Evolutionary conservation across 2,888 invertebrate species (phyloP).

Genomic region (Cinara cedri): DNA sequence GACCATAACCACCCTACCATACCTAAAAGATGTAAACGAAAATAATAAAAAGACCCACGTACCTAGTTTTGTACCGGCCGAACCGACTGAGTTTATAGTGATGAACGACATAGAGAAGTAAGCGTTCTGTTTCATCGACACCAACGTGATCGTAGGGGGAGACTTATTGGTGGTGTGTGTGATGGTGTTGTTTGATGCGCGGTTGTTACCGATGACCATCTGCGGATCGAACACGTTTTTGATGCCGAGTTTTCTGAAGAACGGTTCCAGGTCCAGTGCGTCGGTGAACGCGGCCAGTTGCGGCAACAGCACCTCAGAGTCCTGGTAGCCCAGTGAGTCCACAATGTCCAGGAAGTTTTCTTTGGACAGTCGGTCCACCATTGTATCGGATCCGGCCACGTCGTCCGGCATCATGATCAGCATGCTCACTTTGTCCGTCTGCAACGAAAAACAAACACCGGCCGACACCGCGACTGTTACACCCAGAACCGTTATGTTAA

Average conservation of each 20-base stretch:
- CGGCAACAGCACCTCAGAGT: slow-evolving; percentile 61
- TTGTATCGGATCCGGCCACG: slow-evolving; percentile 41
- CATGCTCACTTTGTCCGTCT: slow-evolving; percentile 60
- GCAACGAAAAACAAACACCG: slow-evolving; percentile 14
- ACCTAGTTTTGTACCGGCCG: slow-evolving; percentile 60
- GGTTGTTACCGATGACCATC: too few species aligned
- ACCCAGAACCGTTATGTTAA: too few species aligned
- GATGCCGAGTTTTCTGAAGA: slow-evolving; percentile 61
- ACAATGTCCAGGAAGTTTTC: slow-evolving; percentile 60
- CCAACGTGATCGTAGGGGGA: slow-evolving; percentile 23
- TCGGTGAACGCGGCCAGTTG: slow-evolving; percentile 61
- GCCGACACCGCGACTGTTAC: too few species aligned
- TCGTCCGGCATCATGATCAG: slow-evolving; percentile 61
- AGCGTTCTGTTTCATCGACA: slow-evolving; percentile 61
- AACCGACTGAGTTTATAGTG: slow-evolving; percentile 62
- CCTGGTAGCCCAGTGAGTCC: slow-evolving; percentile 59
- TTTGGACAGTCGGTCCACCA: slow-evolving; percentile 54
- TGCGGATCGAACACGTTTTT: slow-evolving; percentile 59
- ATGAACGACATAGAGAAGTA: slow-evolving; percentile 62
- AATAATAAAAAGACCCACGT: not conserved
- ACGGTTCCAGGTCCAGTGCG: slow-evolving; percentile 60
- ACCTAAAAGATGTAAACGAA: too few species aligned
- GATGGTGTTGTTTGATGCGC: slow-evolving; percentile 54
- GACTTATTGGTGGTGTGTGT: slow-evolving; percentile 58
- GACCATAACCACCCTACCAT: too few species aligned